Base-by-base conservation (phyloP, 2,797 vertebrate species). In the Pipistrellus pygmaeus region DNA sequence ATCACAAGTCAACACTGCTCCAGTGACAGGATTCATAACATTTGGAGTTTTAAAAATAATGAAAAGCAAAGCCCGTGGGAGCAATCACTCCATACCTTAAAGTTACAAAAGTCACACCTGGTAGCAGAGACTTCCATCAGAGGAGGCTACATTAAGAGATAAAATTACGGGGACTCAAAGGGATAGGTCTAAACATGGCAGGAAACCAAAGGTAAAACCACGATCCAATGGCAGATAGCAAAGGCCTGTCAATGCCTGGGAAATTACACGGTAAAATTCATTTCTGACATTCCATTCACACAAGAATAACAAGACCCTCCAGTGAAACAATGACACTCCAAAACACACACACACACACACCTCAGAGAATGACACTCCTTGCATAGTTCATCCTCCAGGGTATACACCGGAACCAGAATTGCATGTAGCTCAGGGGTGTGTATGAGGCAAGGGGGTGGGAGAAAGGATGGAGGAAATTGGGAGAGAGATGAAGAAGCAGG, bases 231-330 rank as follows among this genome's bases (percentile, higher is more conserved):
- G 96, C 96, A 96, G 96, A 38, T 71, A 88, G 96, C 96, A 96
- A 96, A 97, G 93, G 64, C 88, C 94, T 87, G 92, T 95, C 91
- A 93, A 73, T 88, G 91, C 57, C 35, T 20, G 81, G 38, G 51
- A 96, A 97, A 97, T 94, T 97, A 97, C 96, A 97, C 0, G 38
- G 71, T 91, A 82, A 97, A 94, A 88, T 94, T 96, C 92, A 80
- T 91, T 96, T 93, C 93, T 97, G 97, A 97, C 97, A 97, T 96
- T 97, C 96, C 92, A 94, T 94, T 96, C 96, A 85, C 95, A 95
- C 86, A 94, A 95, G 96, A 96, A 94, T 89, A 97, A 96, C 96
- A 97, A 95, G 95, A 93, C 96, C 96, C 96, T 92, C 92, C 90
- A 97, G 95, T 97, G 92, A 97, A 97, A 97, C 96, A 95, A 95